Evolutionary conservation across 2,113 vertebrate species (phyloP), one percentile per base, ranked within the genome.

Genomic region (Amazona vittata): DNA sequence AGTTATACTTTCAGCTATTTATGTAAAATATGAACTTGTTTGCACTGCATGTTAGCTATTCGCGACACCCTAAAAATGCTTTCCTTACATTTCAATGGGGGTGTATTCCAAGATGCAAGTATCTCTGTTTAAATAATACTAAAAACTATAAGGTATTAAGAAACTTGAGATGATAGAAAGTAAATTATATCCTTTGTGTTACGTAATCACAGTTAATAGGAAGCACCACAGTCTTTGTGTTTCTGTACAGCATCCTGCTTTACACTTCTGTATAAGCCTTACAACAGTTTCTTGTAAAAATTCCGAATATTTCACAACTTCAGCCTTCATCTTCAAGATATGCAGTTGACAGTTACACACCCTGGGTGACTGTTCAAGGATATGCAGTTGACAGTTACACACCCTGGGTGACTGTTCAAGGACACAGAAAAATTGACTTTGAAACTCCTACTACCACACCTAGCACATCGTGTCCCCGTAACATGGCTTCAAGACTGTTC

Each of bases 401-500:
- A 64, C 33, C 10, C 33, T 41, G 9, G 19, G 33, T 17, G 12
- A 70, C 75, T 41, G 20, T 13, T 79, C 15, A 50, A 76, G 57
- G 29, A 47, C n/a, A 43, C 10, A 63, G 59, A 24, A 55, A 49
- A 21, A 33, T 8, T 33, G 12, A 12, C 49, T 77, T 77, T 62
- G 63, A 90, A 87, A 55, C 3, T 19, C 22, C 11, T 53, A 14
- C 26, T 68, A 60, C 44, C 26, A 31, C 6, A 8, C 16, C 19
- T 35, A 77, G 35, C 21, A 20, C 3, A 5, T 11, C 2, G 0
- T 33, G 15, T 16, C 18, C 57, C 33, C 11, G 7, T 2, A n/a
- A 16, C 26, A 64, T 1, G 4, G 4, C 9, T 26, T 79, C 28
- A 71, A 35, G 52, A 79, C 69, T 6, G 2, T 41, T 68, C 65